Evolutionary conservation across 2,888 invertebrate genomes (phyloP).

Genomic region (Tetragonisca angustula): DNA sequence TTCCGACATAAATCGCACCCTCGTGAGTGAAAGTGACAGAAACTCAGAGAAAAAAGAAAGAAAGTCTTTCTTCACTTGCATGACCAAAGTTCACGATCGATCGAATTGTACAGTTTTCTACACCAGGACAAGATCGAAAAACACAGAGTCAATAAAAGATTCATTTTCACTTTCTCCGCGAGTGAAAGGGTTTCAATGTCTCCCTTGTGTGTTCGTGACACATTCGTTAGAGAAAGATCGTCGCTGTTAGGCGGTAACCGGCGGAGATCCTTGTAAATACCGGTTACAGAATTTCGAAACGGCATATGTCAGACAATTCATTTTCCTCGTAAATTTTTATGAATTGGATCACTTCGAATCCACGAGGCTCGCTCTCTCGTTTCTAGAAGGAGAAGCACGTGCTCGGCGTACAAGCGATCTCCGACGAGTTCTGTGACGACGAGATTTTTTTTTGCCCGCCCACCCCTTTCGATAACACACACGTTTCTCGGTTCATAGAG

Average conservation of each 20-base stretch:
- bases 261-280: slow-evolving; percentile 46
- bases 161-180: slow-evolving; percentile 39
- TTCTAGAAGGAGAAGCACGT: slow-evolving; percentile 45
- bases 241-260: slow-evolving; percentile 8
- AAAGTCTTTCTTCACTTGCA: no score
- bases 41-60: no score
- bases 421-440: slow-evolving; percentile 10
- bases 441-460: slow-evolving; percentile 18
- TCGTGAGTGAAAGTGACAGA: no score
- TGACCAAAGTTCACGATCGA: no score
- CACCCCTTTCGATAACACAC: neutral
- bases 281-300: slow-evolving; percentile 46
- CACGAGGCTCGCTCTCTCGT: slow-evolving; percentile 42
- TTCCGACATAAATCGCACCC: neutral
- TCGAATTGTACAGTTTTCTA: no score
- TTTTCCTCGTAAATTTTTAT: slow-evolving; percentile 61
- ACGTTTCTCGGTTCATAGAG: neutral
- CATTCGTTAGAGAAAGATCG: slow-evolving; percentile 40
- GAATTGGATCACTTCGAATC: slow-evolving; percentile 50
- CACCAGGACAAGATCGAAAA: no score
- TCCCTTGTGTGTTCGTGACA: slow-evolving; percentile 12
- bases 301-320: slow-evolving; percentile 57
- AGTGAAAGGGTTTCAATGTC: slow-evolving; percentile 11
- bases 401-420: slow-evolving; percentile 41
- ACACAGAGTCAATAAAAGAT: neutral